Conservation (phyloP, 2,113 vertebrate genomes). For the Australoheros scitulus region DNA sequence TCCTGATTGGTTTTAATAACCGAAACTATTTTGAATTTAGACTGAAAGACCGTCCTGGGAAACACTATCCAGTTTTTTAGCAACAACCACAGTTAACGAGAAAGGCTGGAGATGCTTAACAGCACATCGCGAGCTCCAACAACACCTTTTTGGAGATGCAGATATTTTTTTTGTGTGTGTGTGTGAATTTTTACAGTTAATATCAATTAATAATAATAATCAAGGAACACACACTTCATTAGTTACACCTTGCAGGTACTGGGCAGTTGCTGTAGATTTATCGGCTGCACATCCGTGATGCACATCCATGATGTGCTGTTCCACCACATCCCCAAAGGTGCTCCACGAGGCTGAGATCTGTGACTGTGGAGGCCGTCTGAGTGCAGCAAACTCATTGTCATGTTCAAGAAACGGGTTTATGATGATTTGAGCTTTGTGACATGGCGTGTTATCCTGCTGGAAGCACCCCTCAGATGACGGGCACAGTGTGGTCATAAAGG, state of each 20-base stretch:
- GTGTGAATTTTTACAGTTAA: background rate
- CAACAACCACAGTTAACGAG: background rate
- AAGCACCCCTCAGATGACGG: background rate
- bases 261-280: too few relatives aligned
- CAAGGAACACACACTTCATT: too few relatives aligned
- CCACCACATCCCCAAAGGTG: too few relatives aligned
- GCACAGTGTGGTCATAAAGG: too few relatives aligned
- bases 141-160: background rate
- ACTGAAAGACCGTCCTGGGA: background rate
- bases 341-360: too few relatives aligned
- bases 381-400: background rate
- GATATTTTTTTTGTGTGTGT: background rate
- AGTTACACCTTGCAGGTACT: too few relatives aligned
- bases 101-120: background rate
- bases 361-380: background rate
- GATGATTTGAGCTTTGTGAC: background rate
- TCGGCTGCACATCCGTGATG: too few relatives aligned
- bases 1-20: background rate
- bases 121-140: background rate
- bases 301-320: too few relatives aligned
- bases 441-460: accelerated
- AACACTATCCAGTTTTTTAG: background rate
- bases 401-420: background rate
- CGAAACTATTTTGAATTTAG: background rate
- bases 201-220: background rate